Percentiles rank a stretch among this genome's conserved stretches.
Conservation (phyloP, 92 coral and sea anemone genomes). For the Palythoa caribaeorum region DNA sequence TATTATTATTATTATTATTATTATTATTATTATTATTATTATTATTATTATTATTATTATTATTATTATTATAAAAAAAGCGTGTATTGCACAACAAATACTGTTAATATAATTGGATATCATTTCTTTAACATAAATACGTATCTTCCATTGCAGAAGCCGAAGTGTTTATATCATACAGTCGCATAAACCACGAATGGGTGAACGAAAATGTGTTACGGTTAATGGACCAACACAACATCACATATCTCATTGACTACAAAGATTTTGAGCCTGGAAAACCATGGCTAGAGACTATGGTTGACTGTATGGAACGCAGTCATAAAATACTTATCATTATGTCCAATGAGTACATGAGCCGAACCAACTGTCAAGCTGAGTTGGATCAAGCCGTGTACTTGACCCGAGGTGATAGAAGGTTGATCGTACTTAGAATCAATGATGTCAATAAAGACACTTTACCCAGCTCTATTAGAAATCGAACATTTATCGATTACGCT, state of each 20-base stretch:
- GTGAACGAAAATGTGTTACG: conserved; percentile 1
- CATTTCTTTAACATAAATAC: too few species aligned
- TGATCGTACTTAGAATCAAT: neutral
- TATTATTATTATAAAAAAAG: too few species aligned
- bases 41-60: too few species aligned
- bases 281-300: conserved; percentile 29
- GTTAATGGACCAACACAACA: conserved; percentile 13
- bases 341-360: conserved; percentile 29
- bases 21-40: too few species aligned
- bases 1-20: too few species aligned
- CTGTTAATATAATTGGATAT: too few species aligned
- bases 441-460: neutral
- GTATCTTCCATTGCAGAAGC: conserved; percentile 4
- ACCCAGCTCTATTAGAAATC: conserved; percentile 9
- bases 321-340: neutral
- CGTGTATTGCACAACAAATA: too few species aligned
- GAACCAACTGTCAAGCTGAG: conserved; percentile 31
- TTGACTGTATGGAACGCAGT: too few species aligned
- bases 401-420: too few species aligned
- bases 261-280: conserved; percentile 19
- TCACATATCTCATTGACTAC: neutral
- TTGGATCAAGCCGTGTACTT: conserved; percentile 18
- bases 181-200: conserved; percentile 28
- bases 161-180: conserved; percentile 38
- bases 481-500: too few species aligned